Base-by-base conservation (phyloP, 2,113 vertebrate species). In the Heptranchias perlo region DNA sequence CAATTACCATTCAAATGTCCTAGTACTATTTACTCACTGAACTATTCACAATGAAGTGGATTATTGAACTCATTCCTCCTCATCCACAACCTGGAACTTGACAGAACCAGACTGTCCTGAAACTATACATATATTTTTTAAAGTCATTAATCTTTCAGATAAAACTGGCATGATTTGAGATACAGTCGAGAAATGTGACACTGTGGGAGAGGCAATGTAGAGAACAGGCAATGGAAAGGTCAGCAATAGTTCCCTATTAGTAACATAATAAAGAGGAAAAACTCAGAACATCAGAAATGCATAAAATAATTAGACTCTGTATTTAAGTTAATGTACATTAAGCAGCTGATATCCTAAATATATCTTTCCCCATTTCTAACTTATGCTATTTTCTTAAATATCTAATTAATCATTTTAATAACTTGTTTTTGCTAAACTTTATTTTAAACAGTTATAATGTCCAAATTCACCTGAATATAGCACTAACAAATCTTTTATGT, bases 161-260 rank as follows among this genome's bases (percentile, higher is more conserved):
- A 95, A 89, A 95, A 73, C 94, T 69, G 94, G 14, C 44, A 67
- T 49, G 39, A 95, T 49, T 95, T 95, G 94, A 95, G 52, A 95
- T 18, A 69, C 28, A 69, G 44, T 5, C 44, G 39, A 52, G 94
- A 61, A 52, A 95, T 95, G 64, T 69, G 94, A 28, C 94, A 52
- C 64, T 69, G 65, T 35, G 94, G 25, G 44, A 95, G 64, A 69
- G 47, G 64, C 44, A 69, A 49, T 39, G 28, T 67, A 18, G 2
- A 69, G 64, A 47, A 69, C 64, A 52, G 4, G 47, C 44, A 95
- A 52, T 52, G 65, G 47, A 69, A 94, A 95, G 64, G 94, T 95
- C 64, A 52, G 44, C 47, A 95, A 69, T 25, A 49, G 65, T 95
- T 95, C 16, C 64, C 39, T 52, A 35, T 95, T 52, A 73, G 65